phyloP scores from a whole-genome alignment of 2,113 vertebrate species.

The Actenoides lindsayi region DNA sequence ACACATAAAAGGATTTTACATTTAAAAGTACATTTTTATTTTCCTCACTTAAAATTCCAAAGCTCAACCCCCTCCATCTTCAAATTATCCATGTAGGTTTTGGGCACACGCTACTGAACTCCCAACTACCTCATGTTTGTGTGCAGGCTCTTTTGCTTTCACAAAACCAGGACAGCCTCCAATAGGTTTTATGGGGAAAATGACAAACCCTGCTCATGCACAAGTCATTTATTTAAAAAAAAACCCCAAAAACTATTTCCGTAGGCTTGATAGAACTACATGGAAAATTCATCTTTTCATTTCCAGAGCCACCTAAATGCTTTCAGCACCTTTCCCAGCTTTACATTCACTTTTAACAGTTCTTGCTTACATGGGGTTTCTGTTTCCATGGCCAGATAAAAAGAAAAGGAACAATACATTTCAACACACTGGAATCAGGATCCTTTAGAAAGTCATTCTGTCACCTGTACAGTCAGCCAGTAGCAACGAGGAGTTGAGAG shows the following conservation, averaged over 20 bases:
- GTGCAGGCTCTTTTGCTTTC: background rate
- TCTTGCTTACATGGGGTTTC: conserved; percentile 25
- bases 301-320: conserved; percentile 20
- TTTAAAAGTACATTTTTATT: background rate
- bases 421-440: background rate
- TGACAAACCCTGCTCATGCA: background rate
- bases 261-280: background rate
- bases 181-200: background rate
- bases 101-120: background rate
- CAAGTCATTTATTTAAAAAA: background rate
- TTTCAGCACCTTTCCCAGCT: conserved; percentile 5
- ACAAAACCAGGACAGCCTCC: background rate
- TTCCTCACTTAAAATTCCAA: background rate
- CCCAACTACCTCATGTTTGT: accelerated
- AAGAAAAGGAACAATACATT: conserved; percentile 23
- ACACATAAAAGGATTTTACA: background rate
- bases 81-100: background rate
- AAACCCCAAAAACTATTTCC: background rate
- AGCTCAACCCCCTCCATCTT: background rate
- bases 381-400: conserved; percentile 16
- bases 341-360: conserved; percentile 5
- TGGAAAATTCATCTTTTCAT: background rate
- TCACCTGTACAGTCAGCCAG: background rate
- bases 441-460: conserved; percentile 24
- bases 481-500: background rate